Conservation (phyloP, 2,113 vertebrate genomes). For the Picathartes gymnocephalus region DNA sequence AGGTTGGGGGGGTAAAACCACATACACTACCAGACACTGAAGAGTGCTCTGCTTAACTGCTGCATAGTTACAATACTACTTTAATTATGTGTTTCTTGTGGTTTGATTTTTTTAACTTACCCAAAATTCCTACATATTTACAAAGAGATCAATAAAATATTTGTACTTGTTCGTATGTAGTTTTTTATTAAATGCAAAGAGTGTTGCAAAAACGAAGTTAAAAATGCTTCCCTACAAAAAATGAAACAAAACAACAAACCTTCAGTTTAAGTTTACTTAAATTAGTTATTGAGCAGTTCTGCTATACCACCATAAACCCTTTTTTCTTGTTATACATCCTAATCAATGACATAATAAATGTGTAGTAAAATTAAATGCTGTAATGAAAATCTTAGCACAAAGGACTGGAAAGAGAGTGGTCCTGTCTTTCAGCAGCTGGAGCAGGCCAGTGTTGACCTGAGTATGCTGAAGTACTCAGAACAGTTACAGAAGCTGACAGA, state of each 20-base stretch:
- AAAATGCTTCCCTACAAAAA: not conserved
- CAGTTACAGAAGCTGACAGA: not conserved
- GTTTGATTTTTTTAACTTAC: not conserved
- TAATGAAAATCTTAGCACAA: not conserved
- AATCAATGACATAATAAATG: not conserved
- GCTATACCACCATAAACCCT: not conserved
- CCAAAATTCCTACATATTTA: not conserved
- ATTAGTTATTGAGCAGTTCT: not conserved
- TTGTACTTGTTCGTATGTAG: not conserved
- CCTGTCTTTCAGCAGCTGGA: not conserved
- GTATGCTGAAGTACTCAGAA: not conserved
- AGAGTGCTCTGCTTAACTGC: not conserved
- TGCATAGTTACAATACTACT: not conserved
- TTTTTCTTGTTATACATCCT: not conserved
- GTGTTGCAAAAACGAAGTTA: not conserved
- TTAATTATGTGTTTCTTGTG: not conserved
- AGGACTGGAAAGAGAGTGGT: not conserved
- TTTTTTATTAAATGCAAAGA: not conserved
- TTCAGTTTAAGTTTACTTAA: not conserved
- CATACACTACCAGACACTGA: not conserved
- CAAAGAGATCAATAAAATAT: not conserved
- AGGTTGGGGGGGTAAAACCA: not conserved
- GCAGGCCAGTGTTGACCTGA: not conserved
- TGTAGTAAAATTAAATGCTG: not conserved
- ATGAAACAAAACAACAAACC: not conserved